Evolutionary conservation across 2,888 invertebrate genomes (phyloP), one percentile per base, ranked within the genome.

Genomic region (Lycaena phlaeas): DNA sequence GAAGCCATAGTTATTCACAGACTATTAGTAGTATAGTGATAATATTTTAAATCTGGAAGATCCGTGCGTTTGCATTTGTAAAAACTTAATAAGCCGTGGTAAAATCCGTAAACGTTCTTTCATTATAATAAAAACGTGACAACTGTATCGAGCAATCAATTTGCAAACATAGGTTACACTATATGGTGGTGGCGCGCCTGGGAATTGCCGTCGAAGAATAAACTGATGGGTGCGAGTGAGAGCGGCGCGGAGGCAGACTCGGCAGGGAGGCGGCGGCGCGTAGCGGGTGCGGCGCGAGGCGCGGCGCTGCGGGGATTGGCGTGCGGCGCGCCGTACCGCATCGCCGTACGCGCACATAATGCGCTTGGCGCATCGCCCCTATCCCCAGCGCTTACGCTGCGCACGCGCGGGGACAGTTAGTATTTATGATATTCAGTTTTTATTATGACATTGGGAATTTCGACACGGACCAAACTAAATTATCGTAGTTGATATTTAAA

Each of bases 251-350:
- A 49, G 22, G 52, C 40, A 27, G 40, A 84, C 86, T 51, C 86
- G 81, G 44, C 18, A 40, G 45, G 22, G 78, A 79, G 54, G 88
- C 42, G 90, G 90, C 63, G 91, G 89, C 10, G 87, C 87, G 27
- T 49, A 40, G 41, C 53, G 38, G 51, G 53, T 36, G 57, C 49
- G 26, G 61, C 55, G 48, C 40, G 53, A 36, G 45, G 41, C 81
- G 87, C 52, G 86, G 84, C 59, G 86, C 86, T 91, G 47, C 85
- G 88, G 36, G 87, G 88, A 40, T 82, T 93, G 36, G 86, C 87
- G 57, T 93, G 93, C 69, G 93, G 93, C 38, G 89, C 91, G 12
- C 72, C 73, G 3, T 92, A 92, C 67, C 82, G 87, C 53, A 86
- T 92, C 40, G 86, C 87, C 54, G 67, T 92, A 55, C 86, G 87